Percentiles rank a stretch among this genome's conserved stretches.
Conservation (phyloP, 1,140 invertebrate species). For the Zaprionus taronus region DNA sequence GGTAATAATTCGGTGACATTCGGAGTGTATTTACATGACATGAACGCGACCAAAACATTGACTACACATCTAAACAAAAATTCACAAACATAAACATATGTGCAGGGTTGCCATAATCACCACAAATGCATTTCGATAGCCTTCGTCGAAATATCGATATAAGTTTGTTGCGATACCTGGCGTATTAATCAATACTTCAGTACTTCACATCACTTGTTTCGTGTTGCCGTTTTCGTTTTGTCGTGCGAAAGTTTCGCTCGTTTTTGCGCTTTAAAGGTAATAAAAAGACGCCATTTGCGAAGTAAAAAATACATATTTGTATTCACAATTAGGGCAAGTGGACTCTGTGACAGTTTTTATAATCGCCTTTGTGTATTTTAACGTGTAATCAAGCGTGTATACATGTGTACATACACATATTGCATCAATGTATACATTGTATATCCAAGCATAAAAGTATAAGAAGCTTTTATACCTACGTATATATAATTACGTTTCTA, state of each 20-base stretch:
- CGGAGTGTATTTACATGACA: slow-evolving; percentile 51
- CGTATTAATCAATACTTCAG: background rate
- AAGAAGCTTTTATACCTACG: background rate
- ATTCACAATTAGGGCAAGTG: slow-evolving; percentile 8
- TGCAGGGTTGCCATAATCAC: slow-evolving; percentile 3
- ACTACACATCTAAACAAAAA: background rate
- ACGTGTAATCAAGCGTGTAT: background rate
- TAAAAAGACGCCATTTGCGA: slow-evolving; percentile 1
- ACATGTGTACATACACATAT: background rate
- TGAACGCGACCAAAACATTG: slow-evolving; percentile 12
- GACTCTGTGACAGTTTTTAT: background rate
- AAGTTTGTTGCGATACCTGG: background rate
- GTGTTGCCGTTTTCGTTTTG: slow-evolving; percentile 25
- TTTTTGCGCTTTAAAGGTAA: slow-evolving; percentile 30
- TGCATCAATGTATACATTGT: background rate
- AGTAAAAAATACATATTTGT: slow-evolving; percentile 5
- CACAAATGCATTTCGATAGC: slow-evolving; percentile 1
- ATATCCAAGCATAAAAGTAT: background rate
- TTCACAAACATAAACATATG: slow-evolving; percentile 22
- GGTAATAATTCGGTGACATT: slow-evolving; percentile 57
- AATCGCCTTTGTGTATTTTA: background rate
- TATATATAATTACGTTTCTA: slow-evolving; percentile 3
- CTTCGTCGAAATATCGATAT: background rate
- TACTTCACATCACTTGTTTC: slow-evolving; percentile 24
- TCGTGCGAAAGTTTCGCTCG: slow-evolving; percentile 44